Percentiles rank a stretch among this genome's conserved stretches.
Conservation (phyloP, 2,888 invertebrate species). For the Ornithoptera priamus region DNA sequence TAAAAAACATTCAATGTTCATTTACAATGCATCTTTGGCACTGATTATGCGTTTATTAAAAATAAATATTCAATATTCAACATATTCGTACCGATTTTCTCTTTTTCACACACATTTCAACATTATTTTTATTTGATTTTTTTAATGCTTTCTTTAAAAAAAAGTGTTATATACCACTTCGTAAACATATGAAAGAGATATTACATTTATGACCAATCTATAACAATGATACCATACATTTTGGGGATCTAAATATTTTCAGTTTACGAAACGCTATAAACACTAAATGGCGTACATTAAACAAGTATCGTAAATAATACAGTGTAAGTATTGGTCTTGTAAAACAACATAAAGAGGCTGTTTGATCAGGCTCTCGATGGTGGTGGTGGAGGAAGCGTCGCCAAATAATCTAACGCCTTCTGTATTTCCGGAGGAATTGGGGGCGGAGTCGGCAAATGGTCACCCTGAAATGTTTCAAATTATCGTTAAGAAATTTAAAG, state of each 20-base stretch:
- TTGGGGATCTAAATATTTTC: slow-evolving; percentile 36
- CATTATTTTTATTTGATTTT: slow-evolving; percentile 65
- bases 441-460: slow-evolving; percentile 88
- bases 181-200: slow-evolving; percentile 35
- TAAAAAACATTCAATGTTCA: slow-evolving; percentile 37
- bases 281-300: slow-evolving; percentile 37
- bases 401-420: slow-evolving; percentile 85
- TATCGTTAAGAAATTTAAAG: background rate
- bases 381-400: slow-evolving; percentile 81
- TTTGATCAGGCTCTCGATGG: slow-evolving; percentile 51
- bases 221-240: background rate
- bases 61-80: slow-evolving; percentile 52
- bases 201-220: background rate
- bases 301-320: slow-evolving; percentile 30
- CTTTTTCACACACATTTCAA: slow-evolving; percentile 80
- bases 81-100: slow-evolving; percentile 53
- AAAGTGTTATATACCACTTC: slow-evolving; percentile 43
- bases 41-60: slow-evolving; percentile 70
- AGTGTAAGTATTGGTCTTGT: slow-evolving; percentile 21
- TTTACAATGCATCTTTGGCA: slow-evolving; percentile 77
- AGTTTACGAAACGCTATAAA: slow-evolving; percentile 49
- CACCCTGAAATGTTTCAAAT: slow-evolving; percentile 73
- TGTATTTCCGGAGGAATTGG: slow-evolving; percentile 88
- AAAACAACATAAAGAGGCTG: slow-evolving; percentile 15
- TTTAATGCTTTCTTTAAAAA: slow-evolving; percentile 54